Conservation (phyloP, 1,140 invertebrate genomes). For the Dendroctonus ponderosae region DNA sequence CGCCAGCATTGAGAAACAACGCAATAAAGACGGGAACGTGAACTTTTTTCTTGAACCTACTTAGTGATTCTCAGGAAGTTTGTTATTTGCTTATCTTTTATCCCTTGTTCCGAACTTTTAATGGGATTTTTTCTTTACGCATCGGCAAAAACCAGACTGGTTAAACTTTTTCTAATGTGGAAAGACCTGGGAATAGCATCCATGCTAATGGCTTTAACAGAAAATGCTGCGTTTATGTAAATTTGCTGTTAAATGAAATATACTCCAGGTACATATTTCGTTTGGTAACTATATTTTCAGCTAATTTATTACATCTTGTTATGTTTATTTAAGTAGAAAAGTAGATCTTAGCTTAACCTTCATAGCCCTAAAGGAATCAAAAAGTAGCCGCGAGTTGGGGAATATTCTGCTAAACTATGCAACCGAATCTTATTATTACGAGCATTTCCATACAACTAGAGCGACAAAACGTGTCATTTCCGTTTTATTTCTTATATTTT, state of each 20-base stretch:
- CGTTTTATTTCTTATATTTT: slow-evolving; percentile 4
- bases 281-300: too few relatives aligned
- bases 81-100: slow-evolving; percentile 34
- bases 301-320: too few relatives aligned
- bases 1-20: slow-evolving; percentile 2
- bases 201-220: slow-evolving; percentile 14
- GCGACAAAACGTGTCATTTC: slow-evolving; percentile 8
- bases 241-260: slow-evolving; percentile 5
- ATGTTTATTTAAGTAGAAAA: too few relatives aligned
- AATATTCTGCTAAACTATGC: too few relatives aligned
- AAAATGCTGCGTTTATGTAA: background rate
- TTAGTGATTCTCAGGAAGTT: slow-evolving; percentile 27
- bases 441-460: background rate
- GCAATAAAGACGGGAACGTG: slow-evolving; percentile 3
- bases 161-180: slow-evolving; percentile 25
- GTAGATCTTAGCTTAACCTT: too few relatives aligned
- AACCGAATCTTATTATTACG: too few relatives aligned
- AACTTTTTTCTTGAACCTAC: slow-evolving; percentile 10
- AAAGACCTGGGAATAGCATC: slow-evolving; percentile 20
- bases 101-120: slow-evolving; percentile 31
- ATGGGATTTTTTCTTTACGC: slow-evolving; percentile 28
- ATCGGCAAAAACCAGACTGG: slow-evolving; percentile 17
- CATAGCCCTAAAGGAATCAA: too few relatives aligned
- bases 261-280: background rate
- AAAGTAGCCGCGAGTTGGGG: too few relatives aligned